Evolutionary conservation across 2,888 invertebrate genomes (phyloP).

Genomic region (Peribatodes rhomboidaria): DNA sequence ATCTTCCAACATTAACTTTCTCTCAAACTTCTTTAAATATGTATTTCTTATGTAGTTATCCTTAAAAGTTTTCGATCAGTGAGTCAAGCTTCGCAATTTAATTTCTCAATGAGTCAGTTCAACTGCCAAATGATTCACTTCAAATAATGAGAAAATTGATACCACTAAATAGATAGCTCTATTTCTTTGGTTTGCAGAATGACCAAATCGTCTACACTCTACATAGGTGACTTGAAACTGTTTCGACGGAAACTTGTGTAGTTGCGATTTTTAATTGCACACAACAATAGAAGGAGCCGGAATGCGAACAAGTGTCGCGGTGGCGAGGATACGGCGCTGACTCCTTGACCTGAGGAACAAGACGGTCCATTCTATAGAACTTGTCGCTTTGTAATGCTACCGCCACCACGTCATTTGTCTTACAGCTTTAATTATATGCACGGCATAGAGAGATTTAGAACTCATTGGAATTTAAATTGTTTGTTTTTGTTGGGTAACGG

Average conservation of each 20-base stretch:
- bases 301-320: constrained; percentile 24
- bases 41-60: constrained; percentile 6
- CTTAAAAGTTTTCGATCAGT: constrained; percentile 52
- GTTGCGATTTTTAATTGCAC: constrained; percentile 13
- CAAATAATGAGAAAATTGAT: constrained; percentile 20
- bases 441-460: constrained; percentile 39
- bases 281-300: constrained; percentile 20
- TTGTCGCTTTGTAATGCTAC: constrained; percentile 32
- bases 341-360: constrained; percentile 68
- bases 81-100: constrained; percentile 55
- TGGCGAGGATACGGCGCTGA: constrained; percentile 52
- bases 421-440: constrained; percentile 37
- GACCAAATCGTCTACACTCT: background rate
- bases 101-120: constrained; percentile 39
- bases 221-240: background rate
- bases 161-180: constrained; percentile 12
- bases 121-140: constrained; percentile 51
- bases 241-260: background rate
- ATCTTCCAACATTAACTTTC: constrained; percentile 4
- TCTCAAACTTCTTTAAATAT: background rate
- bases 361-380: constrained; percentile 29
- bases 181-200: constrained; percentile 7
- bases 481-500: constrained; percentile 30
- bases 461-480: constrained; percentile 29
- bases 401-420: constrained; percentile 26